Evolutionary conservation across 2,113 vertebrate species (phyloP).

Genomic region (Lasiurus cinereus): DNA sequence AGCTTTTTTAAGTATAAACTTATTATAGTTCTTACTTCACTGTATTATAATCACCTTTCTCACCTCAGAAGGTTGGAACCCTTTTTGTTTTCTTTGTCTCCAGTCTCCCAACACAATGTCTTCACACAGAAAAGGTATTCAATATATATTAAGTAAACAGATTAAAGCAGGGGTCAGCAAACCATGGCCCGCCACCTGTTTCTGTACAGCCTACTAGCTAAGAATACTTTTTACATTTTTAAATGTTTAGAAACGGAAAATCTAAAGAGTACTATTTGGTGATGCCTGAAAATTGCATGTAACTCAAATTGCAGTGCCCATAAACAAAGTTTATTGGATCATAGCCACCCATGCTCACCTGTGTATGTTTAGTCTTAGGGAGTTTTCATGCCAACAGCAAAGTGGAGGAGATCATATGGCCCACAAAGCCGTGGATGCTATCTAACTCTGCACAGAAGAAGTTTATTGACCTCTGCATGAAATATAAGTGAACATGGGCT

Average conservation of each 20-base stretch:
- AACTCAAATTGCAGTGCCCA: constrained; percentile 43
- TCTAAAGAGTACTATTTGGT: constrained; percentile 12
- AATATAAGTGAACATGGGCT: constrained; percentile 12
- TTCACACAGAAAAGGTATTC: background rate
- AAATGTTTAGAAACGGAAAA: background rate
- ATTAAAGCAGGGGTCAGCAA: constrained; percentile 10
- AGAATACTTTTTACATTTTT: constrained; percentile 33
- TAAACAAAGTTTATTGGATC: background rate
- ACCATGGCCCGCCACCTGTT: background rate
- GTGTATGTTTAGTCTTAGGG: background rate
- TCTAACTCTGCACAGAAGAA: background rate
- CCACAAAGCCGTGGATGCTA: background rate
- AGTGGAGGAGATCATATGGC: background rate
- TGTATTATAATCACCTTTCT: background rate
- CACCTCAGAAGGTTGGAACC: background rate
- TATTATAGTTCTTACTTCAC: background rate
- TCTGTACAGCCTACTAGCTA: background rate
- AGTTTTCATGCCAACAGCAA: background rate
- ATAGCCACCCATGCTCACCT: background rate
- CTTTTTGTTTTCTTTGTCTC: background rate
- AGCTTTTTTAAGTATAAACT: background rate
- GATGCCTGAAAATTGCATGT: background rate
- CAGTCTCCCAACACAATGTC: background rate
- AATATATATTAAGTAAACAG: background rate
- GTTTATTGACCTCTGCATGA: constrained; percentile 14